phyloP scores from a whole-genome alignment of 2,888 invertebrate species.

The Elaeidobius kamerunicus region DNA sequence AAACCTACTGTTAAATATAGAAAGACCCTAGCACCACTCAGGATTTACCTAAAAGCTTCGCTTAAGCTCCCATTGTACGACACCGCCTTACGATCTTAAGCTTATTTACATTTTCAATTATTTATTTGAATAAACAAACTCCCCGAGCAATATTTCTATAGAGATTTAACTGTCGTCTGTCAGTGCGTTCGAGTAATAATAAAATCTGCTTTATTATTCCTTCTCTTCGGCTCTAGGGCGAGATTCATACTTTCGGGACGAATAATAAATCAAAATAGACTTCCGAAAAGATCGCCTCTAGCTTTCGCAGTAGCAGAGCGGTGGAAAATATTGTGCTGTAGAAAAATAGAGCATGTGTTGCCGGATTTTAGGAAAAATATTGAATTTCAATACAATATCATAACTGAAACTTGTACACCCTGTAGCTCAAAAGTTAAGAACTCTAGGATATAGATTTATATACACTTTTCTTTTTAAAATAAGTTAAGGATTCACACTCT shows the following conservation, averaged over 20 bases:
- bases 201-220: conserved; percentile 18
- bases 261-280: conserved; percentile 25
- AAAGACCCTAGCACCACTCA: neutral
- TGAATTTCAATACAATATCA: no score
- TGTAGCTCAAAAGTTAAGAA: no score
- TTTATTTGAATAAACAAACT: neutral
- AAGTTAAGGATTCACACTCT: no score
- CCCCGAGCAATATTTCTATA: neutral
- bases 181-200: conserved; percentile 13
- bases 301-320: conserved; percentile 1
- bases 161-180: conserved; percentile 12
- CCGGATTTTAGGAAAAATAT: no score
- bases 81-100: no score
- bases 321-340: conserved; percentile 12
- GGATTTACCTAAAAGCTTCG: no score
- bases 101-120: neutral
- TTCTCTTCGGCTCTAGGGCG: neutral
- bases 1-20: no score
- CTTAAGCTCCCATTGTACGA: no score
- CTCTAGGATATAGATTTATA: no score
- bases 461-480: no score
- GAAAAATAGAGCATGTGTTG: no score
- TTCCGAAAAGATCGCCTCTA: conserved; percentile 15
- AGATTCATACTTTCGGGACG: conserved; percentile 18
- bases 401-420: no score